Percentiles rank a stretch among this genome's conserved stretches.
These are phyloP conservation scores for Fulica atra DNA, from an alignment of 2,113 vertebrate genomes.

Conservation along the genomic window DNA sequence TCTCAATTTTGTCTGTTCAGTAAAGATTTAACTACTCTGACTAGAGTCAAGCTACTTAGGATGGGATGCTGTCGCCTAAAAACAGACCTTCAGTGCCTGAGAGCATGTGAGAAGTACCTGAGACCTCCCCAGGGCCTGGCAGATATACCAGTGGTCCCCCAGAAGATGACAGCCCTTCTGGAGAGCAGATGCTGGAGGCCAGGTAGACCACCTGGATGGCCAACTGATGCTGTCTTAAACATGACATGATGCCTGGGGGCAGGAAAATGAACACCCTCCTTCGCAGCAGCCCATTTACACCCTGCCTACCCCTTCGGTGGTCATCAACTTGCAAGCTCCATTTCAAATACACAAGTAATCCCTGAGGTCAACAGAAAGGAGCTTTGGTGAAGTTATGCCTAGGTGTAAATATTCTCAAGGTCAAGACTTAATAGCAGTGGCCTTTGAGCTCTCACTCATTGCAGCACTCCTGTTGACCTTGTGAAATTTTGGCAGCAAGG, in stretches of 20 bases:
- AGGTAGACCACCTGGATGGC: neutral
- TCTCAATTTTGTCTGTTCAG: neutral
- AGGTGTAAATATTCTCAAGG: neutral
- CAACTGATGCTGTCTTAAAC: too few relatives aligned
- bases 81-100: neutral
- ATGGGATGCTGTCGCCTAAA: neutral
- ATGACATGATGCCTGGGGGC: too few relatives aligned
- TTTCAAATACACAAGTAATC: neutral
- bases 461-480: neutral
- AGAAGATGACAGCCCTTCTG: neutral
- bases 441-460: neutral
- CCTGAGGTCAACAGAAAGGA: neutral
- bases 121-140: neutral
- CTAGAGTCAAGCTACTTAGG: neutral
- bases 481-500: neutral
- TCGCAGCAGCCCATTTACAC: neutral
- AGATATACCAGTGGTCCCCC: neutral
- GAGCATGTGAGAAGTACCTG: accelerated
- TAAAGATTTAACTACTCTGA: neutral
- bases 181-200: neutral
- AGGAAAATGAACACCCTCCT: neutral
- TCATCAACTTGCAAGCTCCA: accelerated
- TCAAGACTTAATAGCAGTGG: neutral
- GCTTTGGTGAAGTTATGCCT: neutral
- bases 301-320: neutral